Conservation (phyloP, 2,797 vertebrate species). For the Macroramphosus scolopax region DNA sequence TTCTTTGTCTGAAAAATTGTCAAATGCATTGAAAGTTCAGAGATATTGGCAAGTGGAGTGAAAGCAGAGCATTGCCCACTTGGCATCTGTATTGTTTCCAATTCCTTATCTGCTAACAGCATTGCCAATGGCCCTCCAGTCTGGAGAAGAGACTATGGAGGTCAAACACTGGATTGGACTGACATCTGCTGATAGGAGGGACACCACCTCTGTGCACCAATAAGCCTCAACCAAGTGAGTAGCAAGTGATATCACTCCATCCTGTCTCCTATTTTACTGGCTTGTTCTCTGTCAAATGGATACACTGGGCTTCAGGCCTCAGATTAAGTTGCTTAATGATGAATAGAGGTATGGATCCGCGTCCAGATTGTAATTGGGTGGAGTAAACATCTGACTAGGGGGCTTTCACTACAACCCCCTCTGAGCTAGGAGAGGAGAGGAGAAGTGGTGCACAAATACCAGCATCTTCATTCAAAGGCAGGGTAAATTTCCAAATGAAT, state of each 20-base stretch:
- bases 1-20: too few relatives aligned
- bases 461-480: slow-evolving; percentile 70
- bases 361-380: slow-evolving; percentile 70
- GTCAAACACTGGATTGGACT: slow-evolving; percentile 55
- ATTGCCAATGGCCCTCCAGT: slow-evolving; percentile 39
- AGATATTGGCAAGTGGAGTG: neutral
- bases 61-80: slow-evolving; percentile 22
- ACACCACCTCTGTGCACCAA: slow-evolving; percentile 53
- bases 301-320: slow-evolving; percentile 57
- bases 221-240: slow-evolving; percentile 41
- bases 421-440: slow-evolving; percentile 25
- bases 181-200: slow-evolving; percentile 58
- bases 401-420: slow-evolving; percentile 42
- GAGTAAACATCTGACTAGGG: slow-evolving; percentile 65
- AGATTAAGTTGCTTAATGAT: slow-evolving; percentile 74
- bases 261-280: slow-evolving; percentile 52
- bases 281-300: slow-evolving; percentile 64
- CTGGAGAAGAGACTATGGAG: slow-evolving; percentile 42
- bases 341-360: slow-evolving; percentile 68
- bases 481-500: slow-evolving; percentile 80
- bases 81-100: slow-evolving; percentile 37
- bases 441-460: slow-evolving; percentile 47
- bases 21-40: neutral
- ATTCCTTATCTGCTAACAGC: slow-evolving; percentile 39
- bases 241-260: slow-evolving; percentile 58